Conservation (phyloP, 2,888 invertebrate species). For the Sarcophaga subvicina region DNA sequence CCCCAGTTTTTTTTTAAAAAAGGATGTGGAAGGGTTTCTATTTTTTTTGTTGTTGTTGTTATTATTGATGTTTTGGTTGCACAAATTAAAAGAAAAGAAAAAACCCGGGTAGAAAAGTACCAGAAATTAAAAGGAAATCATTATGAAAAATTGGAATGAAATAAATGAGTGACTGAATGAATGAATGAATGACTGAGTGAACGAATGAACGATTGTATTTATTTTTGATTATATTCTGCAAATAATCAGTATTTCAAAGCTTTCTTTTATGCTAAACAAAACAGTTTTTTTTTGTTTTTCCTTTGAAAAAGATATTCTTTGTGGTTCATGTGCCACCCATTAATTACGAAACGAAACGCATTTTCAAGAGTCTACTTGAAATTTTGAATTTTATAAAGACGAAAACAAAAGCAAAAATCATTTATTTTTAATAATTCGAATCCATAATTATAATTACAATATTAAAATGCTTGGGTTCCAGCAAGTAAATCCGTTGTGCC, state of each 20-base stretch:
- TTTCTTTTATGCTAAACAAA: background rate
- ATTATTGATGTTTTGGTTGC: conserved; percentile 55
- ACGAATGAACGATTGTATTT: background rate
- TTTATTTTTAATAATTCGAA: too few relatives aligned
- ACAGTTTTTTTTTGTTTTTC: background rate
- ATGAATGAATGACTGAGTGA: too few relatives aligned
- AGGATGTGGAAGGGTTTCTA: conserved; percentile 32
- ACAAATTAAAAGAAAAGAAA: background rate
- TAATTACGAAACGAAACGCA: background rate
- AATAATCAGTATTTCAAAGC: background rate
- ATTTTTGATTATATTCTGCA: background rate
- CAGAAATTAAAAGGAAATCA: conserved; percentile 65
- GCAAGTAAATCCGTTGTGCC: too few relatives aligned
- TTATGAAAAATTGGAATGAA: conserved; percentile 53
- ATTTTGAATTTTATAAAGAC: background rate
- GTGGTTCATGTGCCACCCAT: background rate
- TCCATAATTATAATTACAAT: too few relatives aligned
- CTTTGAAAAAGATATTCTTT: background rate
- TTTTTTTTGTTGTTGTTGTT: conserved; percentile 11
- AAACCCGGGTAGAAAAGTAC: background rate
- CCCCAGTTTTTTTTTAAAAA: conserved; percentile 11
- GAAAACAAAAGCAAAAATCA: too few relatives aligned
- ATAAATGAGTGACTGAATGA: background rate
- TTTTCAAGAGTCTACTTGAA: background rate
- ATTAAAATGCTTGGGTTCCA: too few relatives aligned